Evolutionary conservation across 1,140 invertebrate species (phyloP).

Genomic region (Dreissena rostriformis): DNA sequence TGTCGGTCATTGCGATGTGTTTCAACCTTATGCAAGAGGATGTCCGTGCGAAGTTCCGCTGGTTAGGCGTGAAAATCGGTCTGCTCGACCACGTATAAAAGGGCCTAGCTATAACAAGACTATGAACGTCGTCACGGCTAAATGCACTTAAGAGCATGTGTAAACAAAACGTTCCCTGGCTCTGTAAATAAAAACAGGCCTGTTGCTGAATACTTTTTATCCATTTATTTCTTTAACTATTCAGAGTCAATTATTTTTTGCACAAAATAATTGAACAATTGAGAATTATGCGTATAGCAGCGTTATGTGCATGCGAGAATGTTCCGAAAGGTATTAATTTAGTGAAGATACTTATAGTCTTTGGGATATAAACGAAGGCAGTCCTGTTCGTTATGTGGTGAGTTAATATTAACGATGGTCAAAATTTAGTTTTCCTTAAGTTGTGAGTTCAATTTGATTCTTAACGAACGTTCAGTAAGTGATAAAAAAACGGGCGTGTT

Average conservation of each 20-base stretch:
- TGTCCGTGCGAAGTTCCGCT: constrained; percentile 87
- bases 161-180: background rate
- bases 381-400: too few species aligned
- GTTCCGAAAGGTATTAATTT: too few species aligned
- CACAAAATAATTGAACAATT: too few species aligned
- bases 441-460: too few species aligned
- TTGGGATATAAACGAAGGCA: too few species aligned
- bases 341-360: too few species aligned
- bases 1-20: constrained; percentile 99
- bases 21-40: constrained; percentile 99
- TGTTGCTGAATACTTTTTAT: background rate
- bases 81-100: constrained; percentile 47
- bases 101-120: background rate
- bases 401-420: too few species aligned
- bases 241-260: background rate
- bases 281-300: too few species aligned
- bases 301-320: too few species aligned
- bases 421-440: too few species aligned
- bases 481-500: too few species aligned
- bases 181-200: background rate
- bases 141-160: background rate
- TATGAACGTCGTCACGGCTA: background rate
- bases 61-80: constrained; percentile 81
- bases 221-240: background rate
- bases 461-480: too few species aligned